Percentiles rank a stretch among this genome's conserved stretches.
These are phyloP conservation scores for Notospermus geniculatus DNA, from an alignment of 1,140 invertebrate genomes.

Conservation along the genomic window DNA sequence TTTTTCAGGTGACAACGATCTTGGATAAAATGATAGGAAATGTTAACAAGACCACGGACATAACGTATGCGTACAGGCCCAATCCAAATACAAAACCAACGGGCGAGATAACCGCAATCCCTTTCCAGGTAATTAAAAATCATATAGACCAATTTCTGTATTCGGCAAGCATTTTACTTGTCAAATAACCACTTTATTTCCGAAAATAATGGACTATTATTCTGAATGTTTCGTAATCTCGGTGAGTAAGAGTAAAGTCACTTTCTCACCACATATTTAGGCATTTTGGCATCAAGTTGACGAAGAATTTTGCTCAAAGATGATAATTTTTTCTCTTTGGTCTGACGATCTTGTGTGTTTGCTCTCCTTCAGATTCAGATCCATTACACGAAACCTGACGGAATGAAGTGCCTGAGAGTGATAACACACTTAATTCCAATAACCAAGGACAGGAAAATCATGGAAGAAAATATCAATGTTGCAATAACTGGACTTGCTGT, in stretches of 20 bases:
- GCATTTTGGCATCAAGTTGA: too few species aligned
- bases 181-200: too few species aligned
- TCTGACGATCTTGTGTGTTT: constrained; percentile 4
- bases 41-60: constrained; percentile 37
- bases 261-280: too few species aligned
- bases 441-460: constrained; percentile 27
- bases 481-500: constrained; percentile 28
- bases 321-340: neutral
- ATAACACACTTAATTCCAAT: constrained; percentile 28
- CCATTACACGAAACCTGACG: constrained; percentile 36
- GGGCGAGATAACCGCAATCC: constrained; percentile 24
- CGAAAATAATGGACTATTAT: too few species aligned
- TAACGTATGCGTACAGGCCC: constrained; percentile 38
- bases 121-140: constrained; percentile 49
- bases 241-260: too few species aligned
- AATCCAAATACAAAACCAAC: constrained; percentile 28
- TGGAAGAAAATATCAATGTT: constrained; percentile 41
- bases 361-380: constrained; percentile 33
- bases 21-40: constrained; percentile 43
- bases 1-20: constrained; percentile 29
- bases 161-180: too few species aligned
- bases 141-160: too few species aligned
- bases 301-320: too few species aligned
- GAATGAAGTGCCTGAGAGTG: constrained; percentile 35
- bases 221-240: too few species aligned